Conservation (phyloP, 1,140 invertebrate genomes). For the Rhizoglyphus robini region DNA sequence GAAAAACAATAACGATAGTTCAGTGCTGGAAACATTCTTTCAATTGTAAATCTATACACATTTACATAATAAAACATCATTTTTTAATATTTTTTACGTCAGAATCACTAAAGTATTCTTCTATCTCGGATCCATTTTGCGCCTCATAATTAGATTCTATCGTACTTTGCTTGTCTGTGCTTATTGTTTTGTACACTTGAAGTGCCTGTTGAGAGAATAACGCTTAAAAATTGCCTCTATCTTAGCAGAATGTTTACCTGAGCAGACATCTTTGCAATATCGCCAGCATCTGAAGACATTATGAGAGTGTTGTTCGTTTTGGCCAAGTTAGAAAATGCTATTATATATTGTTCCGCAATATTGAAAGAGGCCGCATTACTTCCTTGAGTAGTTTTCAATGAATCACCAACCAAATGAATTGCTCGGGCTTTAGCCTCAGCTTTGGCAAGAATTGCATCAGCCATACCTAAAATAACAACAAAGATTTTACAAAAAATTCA, state of each 20-base stretch:
- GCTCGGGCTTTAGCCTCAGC: constrained; percentile 27
- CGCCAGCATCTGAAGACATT: constrained; percentile 72
- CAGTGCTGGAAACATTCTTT: too few species aligned
- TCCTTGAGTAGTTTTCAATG: constrained; percentile 42
- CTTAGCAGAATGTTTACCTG: constrained; percentile 24
- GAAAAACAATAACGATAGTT: not conserved
- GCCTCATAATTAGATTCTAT: not conserved
- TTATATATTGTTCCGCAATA: constrained; percentile 87
- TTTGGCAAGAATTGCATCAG: constrained; percentile 16
- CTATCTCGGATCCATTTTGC: not conserved
- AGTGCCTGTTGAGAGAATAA: constrained; percentile 6
- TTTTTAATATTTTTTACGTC: not conserved
- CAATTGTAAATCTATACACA: not conserved
- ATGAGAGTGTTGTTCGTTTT: constrained; percentile 88
- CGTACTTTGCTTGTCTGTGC: not conserved
- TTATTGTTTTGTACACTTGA: constrained; percentile 16
- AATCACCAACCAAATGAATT: constrained; percentile 2
- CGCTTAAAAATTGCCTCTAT: not conserved
- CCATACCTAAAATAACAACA: constrained; percentile 7
- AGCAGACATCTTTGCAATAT: constrained; percentile 36
- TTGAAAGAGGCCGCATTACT: constrained; percentile 76
- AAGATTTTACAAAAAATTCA: not conserved
- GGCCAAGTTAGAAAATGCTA: constrained; percentile 80
- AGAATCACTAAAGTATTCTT: not conserved
- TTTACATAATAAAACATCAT: not conserved